A percentile compares a stretch with the other conserved stretches of the same genome.
phyloP scores from a whole-genome alignment of 2,888 invertebrate species.

The Ptilodon capucinus region DNA sequence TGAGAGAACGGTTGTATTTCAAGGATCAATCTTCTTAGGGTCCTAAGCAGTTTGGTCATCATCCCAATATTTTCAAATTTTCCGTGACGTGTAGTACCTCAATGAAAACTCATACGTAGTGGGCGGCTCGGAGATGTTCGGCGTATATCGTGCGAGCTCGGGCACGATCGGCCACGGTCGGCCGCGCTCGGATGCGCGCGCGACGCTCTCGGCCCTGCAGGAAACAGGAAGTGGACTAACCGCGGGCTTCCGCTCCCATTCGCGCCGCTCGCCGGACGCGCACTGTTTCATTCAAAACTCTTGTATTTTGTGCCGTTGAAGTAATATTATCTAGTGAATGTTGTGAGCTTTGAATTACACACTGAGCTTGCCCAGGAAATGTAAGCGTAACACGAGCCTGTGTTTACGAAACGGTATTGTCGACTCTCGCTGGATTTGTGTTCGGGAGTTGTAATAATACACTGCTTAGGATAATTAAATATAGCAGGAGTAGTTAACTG shows the following conservation, averaged over 20 bases:
- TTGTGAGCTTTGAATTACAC: constrained; percentile 42
- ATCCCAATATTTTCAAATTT: constrained; percentile 22
- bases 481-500: not conserved
- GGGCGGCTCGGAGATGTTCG: constrained; percentile 6
- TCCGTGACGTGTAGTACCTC: constrained; percentile 11
- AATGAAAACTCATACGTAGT: constrained; percentile 25
- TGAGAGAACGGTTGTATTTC: too few species aligned
- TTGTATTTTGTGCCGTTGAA: constrained; percentile 63
- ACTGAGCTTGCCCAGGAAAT: constrained; percentile 39
- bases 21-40: too few species aligned
- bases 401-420: constrained; percentile 32
- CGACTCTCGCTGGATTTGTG: constrained; percentile 12
- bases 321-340: constrained; percentile 55
- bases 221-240: constrained; percentile 83
- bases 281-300: constrained; percentile 73
- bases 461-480: constrained; percentile 6
- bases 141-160: constrained; percentile 27
- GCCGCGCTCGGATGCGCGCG: constrained; percentile 68
- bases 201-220: constrained; percentile 74
- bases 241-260: constrained; percentile 82
- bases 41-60: too few species aligned
- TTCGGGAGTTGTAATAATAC: constrained; percentile 9
- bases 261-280: constrained; percentile 66
- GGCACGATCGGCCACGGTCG: constrained; percentile 47
- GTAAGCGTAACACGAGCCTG: constrained; percentile 38